These are phyloP conservation scores for Harmothoe impar DNA, from an alignment of 2,888 invertebrate species.

Conservation along the genomic window DNA sequence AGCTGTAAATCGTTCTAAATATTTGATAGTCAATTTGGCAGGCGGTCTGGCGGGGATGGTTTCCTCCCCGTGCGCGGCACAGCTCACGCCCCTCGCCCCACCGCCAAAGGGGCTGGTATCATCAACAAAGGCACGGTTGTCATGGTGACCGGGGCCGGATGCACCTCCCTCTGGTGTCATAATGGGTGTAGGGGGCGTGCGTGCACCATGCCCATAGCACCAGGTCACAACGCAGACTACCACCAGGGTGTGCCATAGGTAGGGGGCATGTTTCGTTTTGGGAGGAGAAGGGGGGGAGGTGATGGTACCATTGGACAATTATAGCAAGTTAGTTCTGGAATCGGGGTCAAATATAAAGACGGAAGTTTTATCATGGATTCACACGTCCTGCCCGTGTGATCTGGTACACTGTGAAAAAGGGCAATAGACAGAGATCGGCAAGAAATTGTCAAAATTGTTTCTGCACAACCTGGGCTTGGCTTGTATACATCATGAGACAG, in stretches of 20 bases:
- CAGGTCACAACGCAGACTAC: neutral
- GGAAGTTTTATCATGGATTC: too few relatives aligned
- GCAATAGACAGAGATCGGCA: too few relatives aligned
- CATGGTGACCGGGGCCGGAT: neutral
- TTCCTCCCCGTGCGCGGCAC: slow-evolving; percentile 7
- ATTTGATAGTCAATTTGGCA: slow-evolving; percentile 58
- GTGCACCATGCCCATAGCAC: neutral
- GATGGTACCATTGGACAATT: neutral
- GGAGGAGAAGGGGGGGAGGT: neutral
- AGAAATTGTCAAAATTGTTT: too few relatives aligned
- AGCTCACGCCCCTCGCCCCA: neutral
- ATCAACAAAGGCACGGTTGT: slow-evolving; percentile 48
- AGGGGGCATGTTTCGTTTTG: too few relatives aligned
- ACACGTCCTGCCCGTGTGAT: too few relatives aligned
- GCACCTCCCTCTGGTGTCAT: slow-evolving; percentile 23
- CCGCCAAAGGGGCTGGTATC: slow-evolving; percentile 55
- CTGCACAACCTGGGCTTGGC: too few relatives aligned
- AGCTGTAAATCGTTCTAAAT: slow-evolving; percentile 55
- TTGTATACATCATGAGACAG: too few relatives aligned
- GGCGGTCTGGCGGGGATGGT: slow-evolving; percentile 43
- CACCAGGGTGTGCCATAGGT: too few relatives aligned
- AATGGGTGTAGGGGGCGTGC: slow-evolving; percentile 42
- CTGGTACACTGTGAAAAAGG: too few relatives aligned
- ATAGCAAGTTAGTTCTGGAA: too few relatives aligned
- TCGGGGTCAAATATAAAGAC: too few relatives aligned